Base-by-base conservation (phyloP, 2,797 vertebrate species). In the Enteromius paludinosus region DNA sequence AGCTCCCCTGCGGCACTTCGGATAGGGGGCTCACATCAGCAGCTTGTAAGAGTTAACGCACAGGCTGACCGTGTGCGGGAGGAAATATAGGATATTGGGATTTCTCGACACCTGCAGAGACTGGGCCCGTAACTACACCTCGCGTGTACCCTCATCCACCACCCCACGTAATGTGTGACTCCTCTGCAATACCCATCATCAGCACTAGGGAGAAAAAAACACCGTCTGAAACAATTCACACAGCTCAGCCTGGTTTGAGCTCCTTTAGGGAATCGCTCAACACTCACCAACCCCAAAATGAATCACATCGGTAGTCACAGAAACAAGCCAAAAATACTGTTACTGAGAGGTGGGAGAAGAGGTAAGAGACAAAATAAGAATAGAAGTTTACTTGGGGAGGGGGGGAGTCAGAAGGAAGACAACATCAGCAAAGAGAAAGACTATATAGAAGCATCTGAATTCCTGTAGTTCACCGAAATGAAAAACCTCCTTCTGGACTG, bases 231-330 rank as follows among this genome's bases (percentile, higher is more conserved):
- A 71, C 61, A 83, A 74, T 64, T 81, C 64, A 52, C 49, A 79
- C 9, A 11, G 49, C 25, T 35, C 61, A 56, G 35, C 56, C 73
- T 81, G 62, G 41, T 64, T 73, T 70, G 47, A 81, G 68, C 28
- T 81, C 28, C 80, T 73, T 66, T 68, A 75, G 79, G 69, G 70
- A 65, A 75, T 80, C 73, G 41, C 62, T 79, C 86, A 81, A 70
- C 81, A 78, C 84, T 81, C 33, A 56, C 41, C 81, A 83, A 65
- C 68, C 68, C 59, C 69, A 28, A 74, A 78, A 87, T 83, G 81
- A 87, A 81, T 78, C 78, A 87, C 49, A 23, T 18, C 25, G 18
- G 43, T 74, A 52, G 28, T 38, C 41, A 75, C 1, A 38, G 35
- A 23, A 68, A 35, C 4, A 25, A 61, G 66, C 35, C 66, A 47